phyloP scores from a whole-genome alignment of 2,797 vertebrate genomes.

The Ibycter americanus region DNA sequence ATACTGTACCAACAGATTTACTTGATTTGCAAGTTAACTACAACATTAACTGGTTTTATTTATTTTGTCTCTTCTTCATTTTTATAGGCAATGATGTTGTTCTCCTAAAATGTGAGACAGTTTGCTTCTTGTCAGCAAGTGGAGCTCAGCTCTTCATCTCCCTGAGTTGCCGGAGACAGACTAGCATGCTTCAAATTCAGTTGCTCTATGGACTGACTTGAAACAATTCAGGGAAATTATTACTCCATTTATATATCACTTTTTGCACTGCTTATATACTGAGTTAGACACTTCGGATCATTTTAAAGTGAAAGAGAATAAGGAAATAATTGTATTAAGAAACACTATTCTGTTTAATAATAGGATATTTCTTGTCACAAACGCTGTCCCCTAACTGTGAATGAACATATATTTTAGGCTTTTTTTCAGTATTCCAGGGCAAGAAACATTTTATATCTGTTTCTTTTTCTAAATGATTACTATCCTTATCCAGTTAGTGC shows the following conservation, averaged over 20 bases:
- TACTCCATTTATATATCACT: slow-evolving; percentile 3
- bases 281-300: background rate
- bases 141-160: slow-evolving; percentile 78
- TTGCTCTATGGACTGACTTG: slow-evolving; percentile 29
- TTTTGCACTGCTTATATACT: background rate
- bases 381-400: slow-evolving; percentile 24
- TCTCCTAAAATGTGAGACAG: slow-evolving; percentile 82
- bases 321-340: background rate
- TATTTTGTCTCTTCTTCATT: slow-evolving; percentile 81
- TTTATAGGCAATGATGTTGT: slow-evolving; percentile 81
- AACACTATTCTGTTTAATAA: slow-evolving; percentile 7
- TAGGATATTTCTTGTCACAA: slow-evolving; percentile 8
- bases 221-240: background rate
- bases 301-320: slow-evolving; percentile 28
- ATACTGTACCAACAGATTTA: slow-evolving; percentile 83
- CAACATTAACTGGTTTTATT: slow-evolving; percentile 83
- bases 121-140: slow-evolving; percentile 81
- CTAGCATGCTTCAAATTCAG: slow-evolving; percentile 17
- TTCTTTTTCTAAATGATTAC: slow-evolving; percentile 34
- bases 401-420: background rate
- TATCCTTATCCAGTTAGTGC: slow-evolving; percentile 42
- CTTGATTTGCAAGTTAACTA: slow-evolving; percentile 85
- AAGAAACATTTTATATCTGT: slow-evolving; percentile 12
- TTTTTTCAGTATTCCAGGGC: background rate
- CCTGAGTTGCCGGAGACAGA: slow-evolving; percentile 60